A percentile compares a stretch with the other conserved stretches of the same genome.
These are phyloP conservation scores for Antitype chi DNA, from an alignment of 2,888 invertebrate genomes.

Conservation along the genomic window DNA sequence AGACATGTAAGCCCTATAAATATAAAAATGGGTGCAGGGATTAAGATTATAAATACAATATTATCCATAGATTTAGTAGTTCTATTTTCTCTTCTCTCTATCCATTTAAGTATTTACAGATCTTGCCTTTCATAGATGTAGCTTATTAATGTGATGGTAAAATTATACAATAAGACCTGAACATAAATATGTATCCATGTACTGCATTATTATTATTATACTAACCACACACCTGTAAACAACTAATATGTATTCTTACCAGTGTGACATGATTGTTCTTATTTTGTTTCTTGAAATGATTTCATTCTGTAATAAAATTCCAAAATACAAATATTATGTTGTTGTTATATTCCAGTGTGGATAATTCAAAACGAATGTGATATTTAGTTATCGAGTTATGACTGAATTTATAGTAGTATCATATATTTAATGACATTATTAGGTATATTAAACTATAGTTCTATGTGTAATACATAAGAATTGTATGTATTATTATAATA, in stretches of 20 bases:
- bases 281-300: constrained; percentile 1
- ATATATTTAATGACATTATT: constrained; percentile 41
- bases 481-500: constrained; percentile 43
- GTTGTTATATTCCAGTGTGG: constrained; percentile 21
- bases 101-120: constrained; percentile 29
- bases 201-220: constrained; percentile 12
- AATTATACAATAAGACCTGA: constrained; percentile 14
- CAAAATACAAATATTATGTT: constrained; percentile 8
- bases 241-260: constrained; percentile 9
- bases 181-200: constrained; percentile 5
- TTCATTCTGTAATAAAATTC: constrained; percentile 13
- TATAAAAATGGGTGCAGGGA: constrained; percentile 47
- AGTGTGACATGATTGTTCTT: constrained; percentile 13
- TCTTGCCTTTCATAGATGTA: constrained; percentile 39
- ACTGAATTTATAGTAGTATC: constrained; percentile 59
- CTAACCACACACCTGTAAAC: constrained; percentile 37
- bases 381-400: constrained; percentile 64
- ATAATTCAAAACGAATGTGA: constrained; percentile 65
- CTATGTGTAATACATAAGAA: constrained; percentile 18
- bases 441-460: constrained; percentile 41
- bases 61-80: constrained; percentile 34
- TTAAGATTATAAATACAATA: constrained; percentile 27
- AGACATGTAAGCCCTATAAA: constrained; percentile 33
- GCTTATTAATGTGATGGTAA: constrained; percentile 9
- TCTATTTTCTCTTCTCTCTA: constrained; percentile 45